Conservation (phyloP, 1,140 invertebrate species). For the Panulirus ornatus region DNA sequence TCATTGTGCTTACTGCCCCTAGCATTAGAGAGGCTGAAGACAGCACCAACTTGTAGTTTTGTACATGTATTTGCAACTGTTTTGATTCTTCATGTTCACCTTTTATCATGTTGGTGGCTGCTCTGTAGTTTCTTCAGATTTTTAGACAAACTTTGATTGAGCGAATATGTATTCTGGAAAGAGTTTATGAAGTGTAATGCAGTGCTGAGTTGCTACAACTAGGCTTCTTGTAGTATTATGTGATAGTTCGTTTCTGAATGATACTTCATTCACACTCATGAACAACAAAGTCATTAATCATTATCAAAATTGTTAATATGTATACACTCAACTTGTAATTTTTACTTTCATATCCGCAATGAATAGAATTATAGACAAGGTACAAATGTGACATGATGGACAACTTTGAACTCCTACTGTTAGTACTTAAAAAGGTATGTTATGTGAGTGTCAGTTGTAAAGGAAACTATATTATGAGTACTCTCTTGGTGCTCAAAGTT, state of each 20-base stretch:
- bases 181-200: constrained; percentile 3
- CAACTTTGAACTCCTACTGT: constrained; percentile 49
- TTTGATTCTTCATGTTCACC: background rate
- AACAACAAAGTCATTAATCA: constrained; percentile 13
- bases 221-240: constrained; percentile 22
- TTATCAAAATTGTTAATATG: background rate
- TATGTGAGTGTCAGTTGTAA: background rate
- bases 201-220: background rate
- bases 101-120: background rate
- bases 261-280: constrained; percentile 3
- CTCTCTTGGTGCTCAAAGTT: constrained; percentile 41
- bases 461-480: constrained; percentile 4
- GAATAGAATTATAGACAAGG: constrained; percentile 46
- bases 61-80: background rate
- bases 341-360: constrained; percentile 42
- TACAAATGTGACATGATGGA: constrained; percentile 54
- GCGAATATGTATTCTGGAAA: background rate
- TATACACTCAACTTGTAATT: background rate
- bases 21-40: background rate
- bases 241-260: background rate
- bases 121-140: background rate
- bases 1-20: background rate
- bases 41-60: background rate
- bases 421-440: background rate
- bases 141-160: background rate